Evolutionary conservation across 2,888 invertebrate genomes (phyloP).

Genomic region (Heliconius sara): DNA sequence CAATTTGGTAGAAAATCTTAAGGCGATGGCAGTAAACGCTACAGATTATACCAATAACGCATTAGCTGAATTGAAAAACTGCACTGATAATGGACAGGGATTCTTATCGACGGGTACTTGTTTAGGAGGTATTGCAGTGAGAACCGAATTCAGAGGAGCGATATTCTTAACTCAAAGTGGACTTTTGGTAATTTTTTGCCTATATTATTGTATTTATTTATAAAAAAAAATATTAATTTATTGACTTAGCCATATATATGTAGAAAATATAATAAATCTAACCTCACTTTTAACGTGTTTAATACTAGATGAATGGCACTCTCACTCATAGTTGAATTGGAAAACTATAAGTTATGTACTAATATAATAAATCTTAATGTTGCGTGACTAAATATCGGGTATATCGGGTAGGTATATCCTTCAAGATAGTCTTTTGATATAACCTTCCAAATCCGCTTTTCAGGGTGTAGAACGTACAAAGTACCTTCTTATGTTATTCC

Average conservation of each 20-base stretch:
- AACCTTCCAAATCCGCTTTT: no score
- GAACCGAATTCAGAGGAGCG: constrained; percentile 63
- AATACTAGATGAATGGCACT: neutral
- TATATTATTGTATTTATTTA: neutral
- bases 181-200: constrained; percentile 59
- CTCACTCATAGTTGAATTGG: no score
- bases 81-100: constrained; percentile 57
- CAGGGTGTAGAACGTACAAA: no score
- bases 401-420: no score
- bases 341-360: no score
- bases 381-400: no score
- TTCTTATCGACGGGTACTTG: constrained; percentile 64
- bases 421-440: no score
- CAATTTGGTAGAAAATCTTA: constrained; percentile 56
- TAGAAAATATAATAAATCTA: no score
- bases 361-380: no score
- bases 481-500: no score
- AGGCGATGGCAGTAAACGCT: constrained; percentile 55
- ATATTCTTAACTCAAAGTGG: constrained; percentile 62
- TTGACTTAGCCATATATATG: no score
- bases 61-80: constrained; percentile 64
- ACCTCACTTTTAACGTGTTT: neutral
- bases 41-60: constrained; percentile 57
- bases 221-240: neutral
- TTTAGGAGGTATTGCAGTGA: constrained; percentile 62